These are phyloP conservation scores for Clangula hyemalis DNA, from an alignment of 2,797 vertebrate species.

Conservation along the genomic window DNA sequence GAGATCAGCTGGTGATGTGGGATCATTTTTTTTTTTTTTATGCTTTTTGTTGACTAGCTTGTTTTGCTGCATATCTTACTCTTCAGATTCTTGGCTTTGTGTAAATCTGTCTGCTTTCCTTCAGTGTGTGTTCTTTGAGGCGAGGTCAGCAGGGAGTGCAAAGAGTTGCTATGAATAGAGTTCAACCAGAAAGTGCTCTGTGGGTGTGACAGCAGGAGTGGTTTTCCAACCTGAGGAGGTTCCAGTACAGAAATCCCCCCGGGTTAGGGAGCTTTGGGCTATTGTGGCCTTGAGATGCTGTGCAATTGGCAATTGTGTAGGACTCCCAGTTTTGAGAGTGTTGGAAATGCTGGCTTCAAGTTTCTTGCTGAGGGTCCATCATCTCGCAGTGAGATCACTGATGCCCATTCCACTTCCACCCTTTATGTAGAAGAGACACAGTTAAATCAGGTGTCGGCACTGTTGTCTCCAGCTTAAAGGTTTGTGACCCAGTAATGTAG, in stretches of 20 bases:
- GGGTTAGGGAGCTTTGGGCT: not conserved
- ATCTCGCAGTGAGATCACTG: not conserved
- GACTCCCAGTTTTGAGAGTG: not conserved
- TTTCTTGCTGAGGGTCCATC: not conserved
- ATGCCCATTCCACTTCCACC: not conserved
- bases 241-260: not conserved
- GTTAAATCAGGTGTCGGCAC: not conserved
- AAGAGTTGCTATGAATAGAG: too few relatives aligned
- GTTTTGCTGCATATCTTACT: not conserved
- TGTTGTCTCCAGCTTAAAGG: not conserved
- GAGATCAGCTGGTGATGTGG: not conserved
- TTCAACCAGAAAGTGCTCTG: not conserved
- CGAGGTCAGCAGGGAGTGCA: not conserved
- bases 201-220: not conserved
- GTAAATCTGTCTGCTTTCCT: not conserved
- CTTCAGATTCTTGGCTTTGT: not conserved
- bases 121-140: not conserved
- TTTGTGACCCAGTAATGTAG: not conserved
- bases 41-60: not conserved
- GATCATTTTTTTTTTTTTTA: not conserved
- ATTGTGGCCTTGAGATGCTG: not conserved
- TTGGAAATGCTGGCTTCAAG: not conserved
- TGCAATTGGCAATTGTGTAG: not conserved
- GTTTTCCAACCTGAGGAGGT: not conserved
- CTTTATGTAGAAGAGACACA: not conserved